Conservation (phyloP, 53 echinoderm and acorn worm genomes). For the Patiria pectinifera region DNA sequence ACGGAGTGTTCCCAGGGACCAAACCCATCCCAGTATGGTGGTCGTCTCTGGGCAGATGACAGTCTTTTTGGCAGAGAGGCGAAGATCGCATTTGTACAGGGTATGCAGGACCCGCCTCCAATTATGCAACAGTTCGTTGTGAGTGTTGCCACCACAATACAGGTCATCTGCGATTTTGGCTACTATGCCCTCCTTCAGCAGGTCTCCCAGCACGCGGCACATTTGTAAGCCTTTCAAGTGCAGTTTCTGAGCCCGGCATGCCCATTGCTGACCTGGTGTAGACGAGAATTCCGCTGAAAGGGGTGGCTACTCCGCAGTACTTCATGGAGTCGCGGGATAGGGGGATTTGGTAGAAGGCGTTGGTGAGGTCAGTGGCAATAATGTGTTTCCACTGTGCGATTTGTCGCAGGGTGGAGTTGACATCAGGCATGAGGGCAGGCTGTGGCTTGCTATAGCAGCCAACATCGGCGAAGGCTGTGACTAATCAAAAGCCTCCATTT, state of each 20-base stretch:
- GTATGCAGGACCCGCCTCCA: too few relatives aligned
- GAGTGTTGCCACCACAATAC: constrained; percentile 55
- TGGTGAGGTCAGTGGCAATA: constrained; percentile 32
- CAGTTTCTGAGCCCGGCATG: constrained; percentile 54
- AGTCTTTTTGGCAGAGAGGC: too few relatives aligned
- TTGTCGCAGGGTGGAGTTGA: constrained; percentile 15
- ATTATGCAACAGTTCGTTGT: too few relatives aligned
- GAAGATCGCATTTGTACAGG: too few relatives aligned
- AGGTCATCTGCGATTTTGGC: constrained; percentile 45
- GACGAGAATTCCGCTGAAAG: constrained; percentile 48
- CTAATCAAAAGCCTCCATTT: too few relatives aligned
- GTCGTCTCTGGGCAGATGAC: too few relatives aligned
- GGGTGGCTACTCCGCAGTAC: constrained; percentile 58
- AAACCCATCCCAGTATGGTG: too few relatives aligned
- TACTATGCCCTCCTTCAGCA: not conserved
- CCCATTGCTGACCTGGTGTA: constrained; percentile 59
- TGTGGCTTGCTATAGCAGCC: too few relatives aligned
- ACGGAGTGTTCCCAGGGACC: too few relatives aligned
- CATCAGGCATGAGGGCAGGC: not conserved
- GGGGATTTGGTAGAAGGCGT: constrained; percentile 54
- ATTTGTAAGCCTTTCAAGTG: constrained; percentile 4
- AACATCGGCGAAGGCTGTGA: too few relatives aligned
- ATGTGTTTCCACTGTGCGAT: constrained; percentile 39
- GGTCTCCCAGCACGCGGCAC: constrained; percentile 35
- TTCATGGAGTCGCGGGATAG: constrained; percentile 57